Evolutionary conservation across 1,140 invertebrate genomes (phyloP).

Genomic region (Drosophila ananassae): DNA sequence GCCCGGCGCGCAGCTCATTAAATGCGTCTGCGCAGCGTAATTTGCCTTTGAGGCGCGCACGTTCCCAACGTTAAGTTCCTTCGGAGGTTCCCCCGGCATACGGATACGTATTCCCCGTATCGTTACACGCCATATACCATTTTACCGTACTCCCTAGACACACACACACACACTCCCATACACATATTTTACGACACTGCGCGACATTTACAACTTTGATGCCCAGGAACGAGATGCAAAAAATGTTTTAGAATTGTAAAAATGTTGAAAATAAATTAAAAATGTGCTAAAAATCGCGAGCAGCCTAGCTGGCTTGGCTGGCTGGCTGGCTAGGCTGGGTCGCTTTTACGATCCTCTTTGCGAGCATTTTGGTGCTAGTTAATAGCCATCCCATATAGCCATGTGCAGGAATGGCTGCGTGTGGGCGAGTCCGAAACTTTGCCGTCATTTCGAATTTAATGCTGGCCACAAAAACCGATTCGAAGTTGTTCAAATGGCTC

Average conservation of each 20-base stretch:
- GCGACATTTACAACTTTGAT: constrained; percentile 83
- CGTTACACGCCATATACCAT: constrained; percentile 61
- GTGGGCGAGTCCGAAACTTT: constrained; percentile 31
- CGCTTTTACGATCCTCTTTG: constrained; percentile 47
- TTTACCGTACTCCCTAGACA: constrained; percentile 2
- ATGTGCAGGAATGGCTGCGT: constrained; percentile 21
- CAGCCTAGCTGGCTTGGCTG: constrained; percentile 4
- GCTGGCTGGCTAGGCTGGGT: constrained; percentile 15
- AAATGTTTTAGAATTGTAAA: constrained; percentile 71
- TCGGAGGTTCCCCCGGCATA: constrained; percentile 28
- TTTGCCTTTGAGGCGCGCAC: constrained; percentile 78
- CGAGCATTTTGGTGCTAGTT: constrained; percentile 65
- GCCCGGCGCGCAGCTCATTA: constrained; percentile 59
- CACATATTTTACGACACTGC: constrained; percentile 67
- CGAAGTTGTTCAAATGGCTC: constrained; percentile 16
- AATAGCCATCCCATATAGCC: constrained; percentile 28
- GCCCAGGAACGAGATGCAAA: constrained; percentile 57
- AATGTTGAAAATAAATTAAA: constrained; percentile 82
- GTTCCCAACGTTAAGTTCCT: constrained; percentile 57
- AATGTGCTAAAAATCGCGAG: constrained; percentile 71
- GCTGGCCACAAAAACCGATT: constrained; percentile 41
- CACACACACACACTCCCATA: constrained; percentile 7
- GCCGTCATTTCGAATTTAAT: constrained; percentile 37
- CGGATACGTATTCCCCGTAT: constrained; percentile 27
- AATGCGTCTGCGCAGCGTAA: constrained; percentile 80